Conservation (phyloP, 2,113 vertebrate species). For the Anarrhichthys ocellatus region DNA sequence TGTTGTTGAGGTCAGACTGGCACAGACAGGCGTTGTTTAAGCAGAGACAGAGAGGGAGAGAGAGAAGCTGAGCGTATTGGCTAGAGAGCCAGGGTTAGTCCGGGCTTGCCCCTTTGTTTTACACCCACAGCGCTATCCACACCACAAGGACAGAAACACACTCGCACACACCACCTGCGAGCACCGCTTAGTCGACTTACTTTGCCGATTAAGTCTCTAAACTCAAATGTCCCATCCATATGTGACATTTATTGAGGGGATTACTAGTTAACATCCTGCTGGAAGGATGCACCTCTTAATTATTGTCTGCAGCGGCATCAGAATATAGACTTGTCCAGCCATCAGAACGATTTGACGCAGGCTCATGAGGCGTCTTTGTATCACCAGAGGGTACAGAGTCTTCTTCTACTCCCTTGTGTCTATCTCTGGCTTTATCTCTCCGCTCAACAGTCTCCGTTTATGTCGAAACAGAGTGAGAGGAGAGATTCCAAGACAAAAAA, state of each 20-base stretch:
- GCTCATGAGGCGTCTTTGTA: slow-evolving; percentile 14
- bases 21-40: slow-evolving; percentile 51
- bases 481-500: slow-evolving; percentile 13
- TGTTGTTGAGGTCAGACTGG: slow-evolving; percentile 65
- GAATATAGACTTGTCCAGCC: slow-evolving; percentile 10
- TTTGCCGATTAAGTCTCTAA: not conserved
- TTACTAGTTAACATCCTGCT: slow-evolving; percentile 1
- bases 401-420: not conserved
- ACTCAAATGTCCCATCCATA: not conserved
- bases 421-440: slow-evolving; percentile 28
- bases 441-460: slow-evolving; percentile 19
- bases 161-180: slow-evolving; percentile 38
- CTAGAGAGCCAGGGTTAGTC: slow-evolving; percentile 38
- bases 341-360: slow-evolving; percentile 5
- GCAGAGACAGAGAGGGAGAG: slow-evolving; percentile 11
- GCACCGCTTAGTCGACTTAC: not conserved
- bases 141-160: slow-evolving; percentile 5
- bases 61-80: slow-evolving; percentile 42
- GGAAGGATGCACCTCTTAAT: not conserved
- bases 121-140: slow-evolving; percentile 31
- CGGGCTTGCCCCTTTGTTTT: slow-evolving; percentile 56
- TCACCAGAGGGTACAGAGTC: slow-evolving; percentile 13
- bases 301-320: slow-evolving; percentile 3
- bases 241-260: slow-evolving; percentile 4
- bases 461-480: slow-evolving; percentile 29